These are phyloP conservation scores for Anthonomus grandis DNA, from an alignment of 1,140 invertebrate genomes.

Conservation along the genomic window DNA sequence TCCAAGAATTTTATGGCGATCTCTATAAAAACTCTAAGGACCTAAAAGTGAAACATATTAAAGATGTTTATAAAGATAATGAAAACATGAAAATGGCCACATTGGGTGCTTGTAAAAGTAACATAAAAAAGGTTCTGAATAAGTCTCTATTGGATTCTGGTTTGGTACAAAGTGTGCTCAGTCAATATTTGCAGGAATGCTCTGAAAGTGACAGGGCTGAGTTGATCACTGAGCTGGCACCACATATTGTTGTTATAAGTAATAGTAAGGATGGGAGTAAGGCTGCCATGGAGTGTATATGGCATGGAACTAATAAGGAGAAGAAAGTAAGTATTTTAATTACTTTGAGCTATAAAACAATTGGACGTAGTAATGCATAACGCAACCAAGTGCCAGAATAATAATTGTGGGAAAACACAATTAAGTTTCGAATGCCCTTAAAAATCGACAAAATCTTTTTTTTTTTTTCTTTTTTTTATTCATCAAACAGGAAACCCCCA, in stretches of 20 bases:
- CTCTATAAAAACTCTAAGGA: slow-evolving; percentile 68
- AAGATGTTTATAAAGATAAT: slow-evolving; percentile 61
- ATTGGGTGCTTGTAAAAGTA: slow-evolving; percentile 65
- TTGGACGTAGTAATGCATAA: too few relatives aligned
- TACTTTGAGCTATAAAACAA: too few relatives aligned
- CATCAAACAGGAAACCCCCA: too few relatives aligned
- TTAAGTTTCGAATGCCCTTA: too few relatives aligned
- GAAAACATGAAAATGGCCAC: slow-evolving; percentile 66
- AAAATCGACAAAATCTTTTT: too few relatives aligned
- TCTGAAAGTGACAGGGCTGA: slow-evolving; percentile 62
- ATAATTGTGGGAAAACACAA: too few relatives aligned
- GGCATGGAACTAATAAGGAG: slow-evolving; percentile 79
- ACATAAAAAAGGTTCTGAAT: slow-evolving; percentile 66
- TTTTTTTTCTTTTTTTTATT: too few relatives aligned
- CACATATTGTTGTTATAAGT: slow-evolving; percentile 71
- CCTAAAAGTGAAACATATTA: slow-evolving; percentile 56
- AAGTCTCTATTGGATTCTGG: slow-evolving; percentile 66
- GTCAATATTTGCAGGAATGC: slow-evolving; percentile 76
- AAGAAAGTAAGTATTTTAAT: too few relatives aligned
- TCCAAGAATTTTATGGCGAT: slow-evolving; percentile 77
- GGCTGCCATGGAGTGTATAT: slow-evolving; percentile 78
- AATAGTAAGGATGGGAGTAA: slow-evolving; percentile 80
- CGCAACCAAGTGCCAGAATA: too few relatives aligned
- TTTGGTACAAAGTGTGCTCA: slow-evolving; percentile 74
- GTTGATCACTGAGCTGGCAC: slow-evolving; percentile 68